A percentile compares a stretch with the other conserved stretches of the same genome.
These are phyloP conservation scores for Mimachlamys varia DNA, from an alignment of 2,888 invertebrate genomes.

Conservation along the genomic window DNA sequence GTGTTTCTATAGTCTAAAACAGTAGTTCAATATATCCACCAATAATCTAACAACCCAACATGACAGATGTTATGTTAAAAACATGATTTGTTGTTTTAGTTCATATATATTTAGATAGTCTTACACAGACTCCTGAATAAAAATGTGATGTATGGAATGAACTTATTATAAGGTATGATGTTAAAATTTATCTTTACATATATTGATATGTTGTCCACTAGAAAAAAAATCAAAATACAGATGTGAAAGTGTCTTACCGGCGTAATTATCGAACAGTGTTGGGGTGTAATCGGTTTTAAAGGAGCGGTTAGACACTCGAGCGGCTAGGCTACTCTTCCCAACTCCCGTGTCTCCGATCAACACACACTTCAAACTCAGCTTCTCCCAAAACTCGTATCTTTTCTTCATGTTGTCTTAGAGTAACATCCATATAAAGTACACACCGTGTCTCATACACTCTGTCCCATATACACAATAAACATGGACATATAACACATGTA, in stretches of 20 bases:
- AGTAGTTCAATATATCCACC: no score
- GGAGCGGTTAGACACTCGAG: conserved; percentile 65
- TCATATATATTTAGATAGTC: no score
- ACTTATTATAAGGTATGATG: no score
- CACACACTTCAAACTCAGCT: conserved; percentile 71
- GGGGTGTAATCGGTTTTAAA: conserved; percentile 71
- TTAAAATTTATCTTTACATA: no score
- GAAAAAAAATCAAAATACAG: no score
- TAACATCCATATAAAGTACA: background rate
- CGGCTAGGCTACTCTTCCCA: conserved; percentile 70
- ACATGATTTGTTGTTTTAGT: no score
- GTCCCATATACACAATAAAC: conserved; percentile 10
- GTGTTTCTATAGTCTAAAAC: no score
- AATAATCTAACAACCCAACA: no score
- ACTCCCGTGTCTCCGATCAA: conserved; percentile 72
- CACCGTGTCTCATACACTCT: background rate
- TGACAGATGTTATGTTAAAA: no score
- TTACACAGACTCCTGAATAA: no score
- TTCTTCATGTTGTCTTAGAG: conserved; percentile 58
- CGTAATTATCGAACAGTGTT: conserved; percentile 73
- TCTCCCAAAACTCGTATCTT: conserved; percentile 62
- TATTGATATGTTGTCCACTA: no score
- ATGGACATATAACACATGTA: background rate
- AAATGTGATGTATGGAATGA: no score
- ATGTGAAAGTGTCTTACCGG: conserved; percentile 60